Evolutionary conservation across 2,888 invertebrate genomes (phyloP).

Genomic region (Zaprionus lineosus): DNA sequence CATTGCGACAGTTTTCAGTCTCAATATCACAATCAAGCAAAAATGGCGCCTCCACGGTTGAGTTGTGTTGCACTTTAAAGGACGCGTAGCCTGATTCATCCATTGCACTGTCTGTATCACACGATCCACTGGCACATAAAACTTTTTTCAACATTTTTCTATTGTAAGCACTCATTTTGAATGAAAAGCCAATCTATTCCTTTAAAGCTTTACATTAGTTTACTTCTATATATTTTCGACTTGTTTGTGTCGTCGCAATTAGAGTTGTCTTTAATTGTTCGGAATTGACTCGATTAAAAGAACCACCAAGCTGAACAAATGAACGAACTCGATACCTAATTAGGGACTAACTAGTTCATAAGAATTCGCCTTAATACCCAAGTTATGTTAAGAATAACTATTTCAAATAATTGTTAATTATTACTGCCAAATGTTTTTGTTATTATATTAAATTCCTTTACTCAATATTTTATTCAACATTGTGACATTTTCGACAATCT

Average conservation of each 20-base stretch:
- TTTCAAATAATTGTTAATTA: background rate
- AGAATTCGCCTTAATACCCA: background rate
- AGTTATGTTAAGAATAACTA: background rate
- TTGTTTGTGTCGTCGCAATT: slow-evolving; percentile 33
- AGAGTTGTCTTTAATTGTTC: slow-evolving; percentile 14
- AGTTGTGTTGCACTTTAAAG: slow-evolving; percentile 59
- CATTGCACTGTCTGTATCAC: slow-evolving; percentile 47
- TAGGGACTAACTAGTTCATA: background rate
- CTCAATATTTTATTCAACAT: too few relatives aligned
- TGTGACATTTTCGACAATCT: too few relatives aligned
- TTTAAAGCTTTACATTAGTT: slow-evolving; percentile 47
- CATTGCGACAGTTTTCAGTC: slow-evolving; percentile 63
- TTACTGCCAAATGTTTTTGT: too few relatives aligned
- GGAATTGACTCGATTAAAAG: background rate
- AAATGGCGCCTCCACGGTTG: slow-evolving; percentile 73
- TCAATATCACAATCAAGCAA: slow-evolving; percentile 54
- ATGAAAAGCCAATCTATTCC: slow-evolving; percentile 25
- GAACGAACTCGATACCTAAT: background rate
- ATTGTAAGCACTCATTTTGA: slow-evolving; percentile 61
- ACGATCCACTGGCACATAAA: slow-evolving; percentile 18
- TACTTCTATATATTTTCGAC: slow-evolving; percentile 18
- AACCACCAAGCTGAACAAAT: background rate
- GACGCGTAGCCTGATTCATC: slow-evolving; percentile 71
- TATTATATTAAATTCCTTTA: too few relatives aligned
- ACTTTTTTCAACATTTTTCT: slow-evolving; percentile 33